A percentile compares a stretch with the other conserved stretches of the same genome.
Evolutionary conservation across 37 sponge, comb jelly and placozoan species (phyloP).

Genomic region (Cliona cf. orientalis): DNA sequence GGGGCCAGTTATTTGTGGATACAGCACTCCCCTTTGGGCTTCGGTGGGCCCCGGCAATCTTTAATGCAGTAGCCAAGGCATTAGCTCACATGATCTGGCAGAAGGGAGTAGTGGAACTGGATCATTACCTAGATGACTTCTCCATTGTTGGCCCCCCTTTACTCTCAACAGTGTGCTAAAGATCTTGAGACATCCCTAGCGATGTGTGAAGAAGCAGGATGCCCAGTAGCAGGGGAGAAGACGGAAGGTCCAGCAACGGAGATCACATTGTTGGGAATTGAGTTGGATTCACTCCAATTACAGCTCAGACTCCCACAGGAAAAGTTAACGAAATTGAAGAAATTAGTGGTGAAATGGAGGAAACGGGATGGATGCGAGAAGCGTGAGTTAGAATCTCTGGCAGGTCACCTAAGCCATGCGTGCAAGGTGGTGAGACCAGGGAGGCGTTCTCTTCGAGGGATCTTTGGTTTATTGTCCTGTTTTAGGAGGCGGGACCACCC

Average conservation of each 20-base stretch:
- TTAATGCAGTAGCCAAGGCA: no score
- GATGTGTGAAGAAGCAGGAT: background rate
- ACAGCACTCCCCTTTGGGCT: no score
- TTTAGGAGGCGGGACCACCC: conserved; percentile 1
- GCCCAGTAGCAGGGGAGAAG: conserved; percentile 2
- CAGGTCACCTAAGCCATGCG: conserved; percentile 8
- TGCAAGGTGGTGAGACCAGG: conserved; percentile 12
- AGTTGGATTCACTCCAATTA: background rate
- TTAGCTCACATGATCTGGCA: no score
- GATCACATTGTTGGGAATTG: conserved; percentile 14
- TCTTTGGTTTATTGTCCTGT: background rate
- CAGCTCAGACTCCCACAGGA: conserved; percentile 13
- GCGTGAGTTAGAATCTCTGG: background rate
- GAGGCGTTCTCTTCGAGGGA: background rate
- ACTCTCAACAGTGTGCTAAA: no score
- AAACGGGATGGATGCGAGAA: background rate
- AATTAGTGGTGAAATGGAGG: background rate
- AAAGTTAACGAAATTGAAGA: background rate
- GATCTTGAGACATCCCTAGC: background rate
- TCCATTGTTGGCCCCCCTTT: no score
- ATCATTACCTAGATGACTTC: no score
- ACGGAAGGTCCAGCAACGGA: conserved; percentile 9
- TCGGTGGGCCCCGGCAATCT: no score
- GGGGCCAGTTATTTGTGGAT: no score
- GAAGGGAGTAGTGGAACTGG: no score